A percentile compares a stretch with the other conserved stretches of the same genome.
These are phyloP conservation scores for Anguilla anguilla DNA, from an alignment of 2,797 vertebrate species.

Conservation along the genomic window DNA sequence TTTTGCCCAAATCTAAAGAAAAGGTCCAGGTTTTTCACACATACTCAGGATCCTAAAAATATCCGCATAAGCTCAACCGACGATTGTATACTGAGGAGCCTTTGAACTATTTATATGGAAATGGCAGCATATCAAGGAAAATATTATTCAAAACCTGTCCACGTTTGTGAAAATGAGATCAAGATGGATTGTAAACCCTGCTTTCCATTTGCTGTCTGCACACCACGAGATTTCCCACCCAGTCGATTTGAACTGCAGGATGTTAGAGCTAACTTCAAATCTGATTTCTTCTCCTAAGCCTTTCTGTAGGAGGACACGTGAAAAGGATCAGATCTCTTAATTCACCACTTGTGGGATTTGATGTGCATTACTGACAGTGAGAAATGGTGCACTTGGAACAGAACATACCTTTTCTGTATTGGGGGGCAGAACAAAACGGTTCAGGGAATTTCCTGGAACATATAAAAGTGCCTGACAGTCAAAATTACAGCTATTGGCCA, in stretches of 20 bases:
- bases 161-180: slow-evolving; percentile 72
- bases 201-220: slow-evolving; percentile 64
- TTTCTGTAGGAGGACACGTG: slow-evolving; percentile 73
- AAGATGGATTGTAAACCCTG: slow-evolving; percentile 70
- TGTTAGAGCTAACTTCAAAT: slow-evolving; percentile 67
- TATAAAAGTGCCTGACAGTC: slow-evolving; percentile 42
- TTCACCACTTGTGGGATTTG: slow-evolving; percentile 69
- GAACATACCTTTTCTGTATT: slow-evolving; percentile 69
- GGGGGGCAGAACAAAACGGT: slow-evolving; percentile 36
- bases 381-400: slow-evolving; percentile 75
- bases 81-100: slow-evolving; percentile 47
- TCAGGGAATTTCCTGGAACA: slow-evolving; percentile 42
- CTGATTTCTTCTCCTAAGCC: slow-evolving; percentile 71
- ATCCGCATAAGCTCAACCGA: slow-evolving; percentile 42
- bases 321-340: slow-evolving; percentile 72
- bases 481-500: slow-evolving; percentile 24
- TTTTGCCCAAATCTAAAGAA: slow-evolving; percentile 50
- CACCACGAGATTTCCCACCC: slow-evolving; percentile 61
- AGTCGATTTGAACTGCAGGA: slow-evolving; percentile 61
- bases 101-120: slow-evolving; percentile 41
- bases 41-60: slow-evolving; percentile 56
- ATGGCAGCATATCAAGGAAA: slow-evolving; percentile 70
- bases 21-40: slow-evolving; percentile 38
- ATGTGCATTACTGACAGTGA: slow-evolving; percentile 80
- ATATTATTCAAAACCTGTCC: slow-evolving; percentile 69